These are phyloP conservation scores for Semnornis frantzii DNA, from an alignment of 2,113 vertebrate genomes.

Conservation along the genomic window DNA sequence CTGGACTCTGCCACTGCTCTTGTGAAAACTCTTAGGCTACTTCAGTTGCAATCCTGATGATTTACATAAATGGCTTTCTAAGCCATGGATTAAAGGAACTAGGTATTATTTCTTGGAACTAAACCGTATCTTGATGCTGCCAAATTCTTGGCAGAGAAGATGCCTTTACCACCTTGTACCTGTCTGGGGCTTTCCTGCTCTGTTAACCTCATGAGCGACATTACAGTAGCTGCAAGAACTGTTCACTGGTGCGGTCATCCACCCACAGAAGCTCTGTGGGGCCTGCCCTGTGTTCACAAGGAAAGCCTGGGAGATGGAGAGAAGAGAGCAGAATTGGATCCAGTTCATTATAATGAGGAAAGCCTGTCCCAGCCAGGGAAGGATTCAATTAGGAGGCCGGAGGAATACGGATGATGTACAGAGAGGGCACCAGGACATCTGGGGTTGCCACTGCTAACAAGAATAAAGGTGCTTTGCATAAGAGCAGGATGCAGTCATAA, in stretches of 20 bases:
- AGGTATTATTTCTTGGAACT: neutral
- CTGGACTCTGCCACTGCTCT: neutral
- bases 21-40: neutral
- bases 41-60: neutral
- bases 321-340: constrained; percentile 42
- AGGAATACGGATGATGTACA: neutral
- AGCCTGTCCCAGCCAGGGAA: constrained; percentile 24
- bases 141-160: neutral
- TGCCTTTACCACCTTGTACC: neutral
- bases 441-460: constrained; percentile 18
- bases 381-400: constrained; percentile 55
- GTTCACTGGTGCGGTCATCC: neutral
- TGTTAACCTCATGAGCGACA: neutral
- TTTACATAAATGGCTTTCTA: neutral
- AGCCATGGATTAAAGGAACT: neutral
- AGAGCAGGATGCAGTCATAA: neutral
- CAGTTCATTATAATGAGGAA: constrained; percentile 42
- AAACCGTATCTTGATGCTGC: neutral
- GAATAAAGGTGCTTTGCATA: constrained; percentile 48
- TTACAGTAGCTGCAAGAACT: constrained; percentile 25
- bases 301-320: neutral
- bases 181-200: constrained; percentile 7
- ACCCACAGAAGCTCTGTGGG: constrained; percentile 28
- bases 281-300: constrained; percentile 6
- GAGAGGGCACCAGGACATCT: constrained; percentile 28